A percentile compares a stretch with the other conserved stretches of the same genome.
Evolutionary conservation across 2,888 invertebrate genomes (phyloP).

Genomic region (Eupithecia abbreviata): DNA sequence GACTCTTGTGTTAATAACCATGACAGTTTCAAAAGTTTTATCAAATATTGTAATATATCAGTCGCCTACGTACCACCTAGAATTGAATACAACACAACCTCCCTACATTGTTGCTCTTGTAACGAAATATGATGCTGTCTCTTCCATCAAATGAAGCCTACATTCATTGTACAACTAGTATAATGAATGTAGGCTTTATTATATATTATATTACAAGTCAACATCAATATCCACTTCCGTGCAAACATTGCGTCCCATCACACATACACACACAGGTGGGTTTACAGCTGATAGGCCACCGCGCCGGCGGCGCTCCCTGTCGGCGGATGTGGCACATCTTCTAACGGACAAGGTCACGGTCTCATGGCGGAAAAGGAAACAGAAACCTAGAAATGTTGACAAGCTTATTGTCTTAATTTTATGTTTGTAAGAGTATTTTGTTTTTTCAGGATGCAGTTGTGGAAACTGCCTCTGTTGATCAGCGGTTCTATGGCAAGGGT

Average conservation of each 20-base stretch:
- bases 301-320: conserved; percentile 7
- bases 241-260: neutral
- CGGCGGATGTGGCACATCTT: conserved; percentile 2
- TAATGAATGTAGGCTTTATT: no score
- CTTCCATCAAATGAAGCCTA: neutral
- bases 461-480: neutral
- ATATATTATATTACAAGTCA: neutral
- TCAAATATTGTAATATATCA: neutral
- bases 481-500: neutral
- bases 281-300: neutral
- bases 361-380: neutral
- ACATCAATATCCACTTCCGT: neutral
- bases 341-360: conserved; percentile 10
- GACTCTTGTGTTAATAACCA: no score
- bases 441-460: neutral
- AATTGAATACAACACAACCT: neutral
- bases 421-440: no score
- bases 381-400: no score
- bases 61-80: neutral
- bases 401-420: no score
- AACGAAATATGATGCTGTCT: neutral
- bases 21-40: no score
- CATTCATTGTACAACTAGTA: neutral
- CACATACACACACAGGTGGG: neutral
- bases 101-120: neutral